Evolutionary conservation across 1,140 invertebrate genomes (phyloP).

Genomic region (Mactra quadrangularis): DNA sequence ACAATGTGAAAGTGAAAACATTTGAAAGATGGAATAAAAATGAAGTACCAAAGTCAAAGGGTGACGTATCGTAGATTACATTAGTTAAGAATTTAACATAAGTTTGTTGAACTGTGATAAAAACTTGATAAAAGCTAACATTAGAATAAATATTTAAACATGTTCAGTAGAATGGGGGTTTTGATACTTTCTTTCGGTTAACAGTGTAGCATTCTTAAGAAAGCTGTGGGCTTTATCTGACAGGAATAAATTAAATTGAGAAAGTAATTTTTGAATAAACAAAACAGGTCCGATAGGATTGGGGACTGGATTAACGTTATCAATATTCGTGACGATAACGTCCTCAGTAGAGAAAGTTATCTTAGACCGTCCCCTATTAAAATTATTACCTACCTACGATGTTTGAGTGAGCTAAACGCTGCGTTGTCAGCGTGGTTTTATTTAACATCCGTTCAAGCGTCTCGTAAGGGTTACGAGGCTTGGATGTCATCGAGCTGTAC

Average conservation of each 20-base stretch:
- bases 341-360: neutral
- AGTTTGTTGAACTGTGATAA: too few relatives aligned
- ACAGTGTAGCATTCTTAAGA: neutral
- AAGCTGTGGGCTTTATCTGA: neutral
- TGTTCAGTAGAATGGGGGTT: too few relatives aligned
- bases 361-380: neutral
- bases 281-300: conserved; percentile 8
- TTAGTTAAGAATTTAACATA: too few relatives aligned
- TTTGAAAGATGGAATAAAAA: too few relatives aligned
- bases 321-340: neutral
- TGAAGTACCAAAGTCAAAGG: too few relatives aligned
- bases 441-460: conserved; percentile 58
- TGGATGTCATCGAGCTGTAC: conserved; percentile 44
- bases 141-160: too few relatives aligned
- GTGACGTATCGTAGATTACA: too few relatives aligned
- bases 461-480: conserved; percentile 48
- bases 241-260: conserved; percentile 25
- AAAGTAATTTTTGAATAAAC: conserved; percentile 31
- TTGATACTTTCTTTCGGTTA: too few relatives aligned
- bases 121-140: too few relatives aligned
- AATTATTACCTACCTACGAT: conserved; percentile 47
- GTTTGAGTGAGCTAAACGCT: conserved; percentile 52
- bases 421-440: conserved; percentile 57
- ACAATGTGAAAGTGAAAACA: neutral
- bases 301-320: neutral